phyloP scores from a whole-genome alignment of 2,888 invertebrate species.

The Beris morrisii region DNA sequence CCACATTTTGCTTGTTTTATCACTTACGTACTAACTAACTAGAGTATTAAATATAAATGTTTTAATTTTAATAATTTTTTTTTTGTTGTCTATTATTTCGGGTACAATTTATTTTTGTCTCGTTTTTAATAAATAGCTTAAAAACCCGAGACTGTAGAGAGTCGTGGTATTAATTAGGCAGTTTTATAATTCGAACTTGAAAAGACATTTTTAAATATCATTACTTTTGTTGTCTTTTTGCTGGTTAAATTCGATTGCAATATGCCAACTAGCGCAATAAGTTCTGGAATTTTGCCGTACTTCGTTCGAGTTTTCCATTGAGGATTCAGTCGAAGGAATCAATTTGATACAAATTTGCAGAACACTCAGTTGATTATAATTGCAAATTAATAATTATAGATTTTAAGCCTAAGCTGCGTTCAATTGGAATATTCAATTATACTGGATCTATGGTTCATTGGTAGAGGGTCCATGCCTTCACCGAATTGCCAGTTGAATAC shows the following conservation, averaged over 20 bases:
- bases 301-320: background rate
- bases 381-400: slow-evolving; percentile 4
- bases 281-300: background rate
- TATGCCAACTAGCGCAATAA: background rate
- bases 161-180: no score
- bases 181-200: no score
- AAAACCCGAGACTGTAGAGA: no score
- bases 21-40: slow-evolving; percentile 30
- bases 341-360: background rate
- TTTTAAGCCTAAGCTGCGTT: slow-evolving; percentile 21
- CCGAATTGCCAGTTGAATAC: no score
- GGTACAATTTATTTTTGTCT: slow-evolving; percentile 11
- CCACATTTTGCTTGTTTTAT: slow-evolving; percentile 20
- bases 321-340: background rate
- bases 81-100: slow-evolving; percentile 3
- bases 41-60: slow-evolving; percentile 25
- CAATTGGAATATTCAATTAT: slow-evolving; percentile 23
- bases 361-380: background rate
- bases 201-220: background rate
- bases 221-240: background rate
- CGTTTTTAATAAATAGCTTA: background rate
- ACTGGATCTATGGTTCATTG: background rate
- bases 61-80: slow-evolving; percentile 6
- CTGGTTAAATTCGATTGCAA: no score
- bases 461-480: background rate